Conservation (phyloP, 2,113 vertebrate species). For the Pipra filicauda region DNA sequence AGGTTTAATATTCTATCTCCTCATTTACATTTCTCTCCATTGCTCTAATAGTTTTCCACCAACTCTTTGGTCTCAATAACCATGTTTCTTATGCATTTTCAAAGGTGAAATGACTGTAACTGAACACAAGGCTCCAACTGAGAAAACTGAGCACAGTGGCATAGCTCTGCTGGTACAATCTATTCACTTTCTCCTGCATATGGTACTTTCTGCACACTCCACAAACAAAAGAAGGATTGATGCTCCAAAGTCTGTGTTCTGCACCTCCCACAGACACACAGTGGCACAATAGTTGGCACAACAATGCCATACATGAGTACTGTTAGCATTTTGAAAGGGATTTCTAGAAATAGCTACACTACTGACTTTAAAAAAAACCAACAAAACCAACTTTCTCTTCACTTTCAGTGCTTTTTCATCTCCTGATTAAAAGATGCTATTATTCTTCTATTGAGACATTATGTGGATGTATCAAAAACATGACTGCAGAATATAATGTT, state of each 20-base stretch:
- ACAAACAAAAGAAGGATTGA: neutral
- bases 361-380: neutral
- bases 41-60: neutral
- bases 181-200: neutral
- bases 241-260: neutral
- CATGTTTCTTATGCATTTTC: neutral
- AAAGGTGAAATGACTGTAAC: neutral
- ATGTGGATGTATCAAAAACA: fast-evolving
- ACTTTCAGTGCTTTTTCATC: neutral
- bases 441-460: neutral
- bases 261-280: neutral
- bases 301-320: neutral
- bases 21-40: neutral
- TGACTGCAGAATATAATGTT: neutral
- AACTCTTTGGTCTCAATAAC: neutral
- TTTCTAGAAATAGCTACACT: neutral
- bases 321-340: neutral
- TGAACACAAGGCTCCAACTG: neutral
- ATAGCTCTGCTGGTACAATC: neutral
- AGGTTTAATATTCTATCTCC: neutral
- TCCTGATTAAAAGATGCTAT: neutral
- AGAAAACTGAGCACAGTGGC: neutral
- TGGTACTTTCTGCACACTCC: neutral
- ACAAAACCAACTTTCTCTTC: neutral
- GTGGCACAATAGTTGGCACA: neutral